A percentile compares a stretch with the other conserved stretches of the same genome.
phyloP scores from a whole-genome alignment of 2,113 vertebrate genomes.

The Thamnophis sirtalis region DNA sequence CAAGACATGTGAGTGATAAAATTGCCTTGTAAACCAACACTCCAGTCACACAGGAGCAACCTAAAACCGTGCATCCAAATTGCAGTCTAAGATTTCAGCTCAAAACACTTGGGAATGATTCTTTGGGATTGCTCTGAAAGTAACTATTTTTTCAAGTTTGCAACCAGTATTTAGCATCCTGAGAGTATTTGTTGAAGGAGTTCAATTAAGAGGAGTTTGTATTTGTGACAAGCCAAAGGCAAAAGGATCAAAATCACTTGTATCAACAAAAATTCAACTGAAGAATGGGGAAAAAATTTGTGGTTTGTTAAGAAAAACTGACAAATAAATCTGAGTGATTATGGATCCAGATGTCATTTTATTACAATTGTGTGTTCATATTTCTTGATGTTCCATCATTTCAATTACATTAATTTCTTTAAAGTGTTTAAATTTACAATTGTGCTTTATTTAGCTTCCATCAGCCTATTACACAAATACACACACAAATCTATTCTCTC shows the following conservation, averaged over 20 bases:
- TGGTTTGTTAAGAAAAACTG: conserved; percentile 9
- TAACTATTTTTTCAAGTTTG: neutral
- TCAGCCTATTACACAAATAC: neutral
- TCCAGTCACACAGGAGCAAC: neutral
- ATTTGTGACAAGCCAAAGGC: neutral
- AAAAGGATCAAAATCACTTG: neutral
- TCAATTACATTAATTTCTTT: neutral
- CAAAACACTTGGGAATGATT: neutral
- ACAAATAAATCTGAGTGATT: conserved; percentile 11
- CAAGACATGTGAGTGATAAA: neutral
- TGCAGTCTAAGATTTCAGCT: neutral
- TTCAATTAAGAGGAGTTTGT: neutral
- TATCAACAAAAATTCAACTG: neutral
- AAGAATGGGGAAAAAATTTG: conserved; percentile 15
- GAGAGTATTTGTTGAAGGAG: neutral
- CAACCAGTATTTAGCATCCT: neutral
- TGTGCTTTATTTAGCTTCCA: neutral
- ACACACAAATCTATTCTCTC: neutral
- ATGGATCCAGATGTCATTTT: neutral
- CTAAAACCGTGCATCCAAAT: neutral
- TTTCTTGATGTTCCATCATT: neutral
- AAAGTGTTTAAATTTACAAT: neutral
- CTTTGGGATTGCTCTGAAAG: neutral
- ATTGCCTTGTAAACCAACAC: neutral
- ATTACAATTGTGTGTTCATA: neutral